These are phyloP conservation scores for Drosophila phalerata DNA, from an alignment of 2,888 invertebrate genomes.

Conservation along the genomic window DNA sequence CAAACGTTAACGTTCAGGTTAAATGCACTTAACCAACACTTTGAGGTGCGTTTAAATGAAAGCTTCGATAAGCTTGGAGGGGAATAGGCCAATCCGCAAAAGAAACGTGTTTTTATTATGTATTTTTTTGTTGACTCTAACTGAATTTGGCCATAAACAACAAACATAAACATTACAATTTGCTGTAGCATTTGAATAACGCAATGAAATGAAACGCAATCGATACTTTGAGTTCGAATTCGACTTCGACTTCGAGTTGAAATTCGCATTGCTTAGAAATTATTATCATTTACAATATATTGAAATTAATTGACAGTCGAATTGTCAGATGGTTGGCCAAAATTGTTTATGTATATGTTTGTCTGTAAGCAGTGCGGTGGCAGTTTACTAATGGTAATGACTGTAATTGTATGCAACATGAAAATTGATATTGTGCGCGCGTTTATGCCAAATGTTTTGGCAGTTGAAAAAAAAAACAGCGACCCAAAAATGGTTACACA, in stretches of 20 bases:
- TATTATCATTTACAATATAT: conserved; percentile 82
- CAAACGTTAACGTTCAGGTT: conserved; percentile 79
- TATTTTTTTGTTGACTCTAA: conserved; percentile 25
- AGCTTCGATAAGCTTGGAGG: conserved; percentile 65
- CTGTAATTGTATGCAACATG: conserved; percentile 78
- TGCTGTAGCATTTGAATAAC: conserved; percentile 66
- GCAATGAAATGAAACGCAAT: conserved; percentile 10
- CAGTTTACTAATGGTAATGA: conserved; percentile 82
- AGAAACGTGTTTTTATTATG: conserved; percentile 62
- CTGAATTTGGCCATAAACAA: conserved; percentile 78
- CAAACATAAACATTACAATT: conserved; percentile 79
- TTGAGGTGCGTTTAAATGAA: conserved; percentile 75
- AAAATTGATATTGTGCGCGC: conserved; percentile 78
- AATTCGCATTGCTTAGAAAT: conserved; percentile 52
- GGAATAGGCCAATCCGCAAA: conserved; percentile 16
- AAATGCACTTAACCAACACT: conserved; percentile 82
- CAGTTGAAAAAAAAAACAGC: conserved; percentile 56
- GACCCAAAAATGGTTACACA: conserved; percentile 59
- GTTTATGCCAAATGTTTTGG: conserved; percentile 78
- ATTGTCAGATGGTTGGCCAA: conserved; percentile 80
- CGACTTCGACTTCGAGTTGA: conserved; percentile 24
- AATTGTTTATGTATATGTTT: conserved; percentile 38
- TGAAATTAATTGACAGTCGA: conserved; percentile 81
- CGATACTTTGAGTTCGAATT: conserved; percentile 27
- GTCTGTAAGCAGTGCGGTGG: conserved; percentile 55